A percentile compares a stretch with the other conserved stretches of the same genome.
Evolutionary conservation across 2,888 invertebrate species (phyloP).

Genomic region (Antheraea yamamai): DNA sequence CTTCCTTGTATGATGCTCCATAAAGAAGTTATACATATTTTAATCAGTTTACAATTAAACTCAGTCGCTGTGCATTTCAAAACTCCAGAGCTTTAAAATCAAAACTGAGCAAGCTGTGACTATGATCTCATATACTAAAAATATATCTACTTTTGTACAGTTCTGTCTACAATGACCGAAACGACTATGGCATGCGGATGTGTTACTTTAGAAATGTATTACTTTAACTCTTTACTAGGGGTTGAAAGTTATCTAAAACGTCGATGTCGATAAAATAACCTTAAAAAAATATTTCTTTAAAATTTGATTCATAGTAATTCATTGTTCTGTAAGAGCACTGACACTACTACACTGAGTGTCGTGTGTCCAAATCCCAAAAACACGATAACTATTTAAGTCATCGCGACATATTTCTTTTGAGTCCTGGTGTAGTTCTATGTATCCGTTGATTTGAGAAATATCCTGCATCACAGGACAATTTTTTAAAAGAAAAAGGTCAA

Average conservation of each 20-base stretch:
- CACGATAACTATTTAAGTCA: too few relatives aligned
- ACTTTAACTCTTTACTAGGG: constrained; percentile 50
- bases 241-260: constrained; percentile 24
- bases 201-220: constrained; percentile 77
- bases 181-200: constrained; percentile 76
- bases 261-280: background rate
- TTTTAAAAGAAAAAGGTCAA: too few relatives aligned
- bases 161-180: constrained; percentile 63
- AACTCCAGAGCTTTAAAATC: constrained; percentile 24
- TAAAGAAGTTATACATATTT: background rate
- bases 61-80: background rate
- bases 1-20: too few relatives aligned
- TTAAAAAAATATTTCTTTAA: too few relatives aligned
- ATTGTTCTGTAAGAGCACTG: too few relatives aligned
- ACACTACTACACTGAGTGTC: too few relatives aligned
- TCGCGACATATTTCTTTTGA: too few relatives aligned
- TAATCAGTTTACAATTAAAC: background rate
- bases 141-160: constrained; percentile 77
- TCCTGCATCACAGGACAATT: too few relatives aligned
- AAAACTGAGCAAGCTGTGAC: constrained; percentile 36
- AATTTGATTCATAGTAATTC: too few relatives aligned
- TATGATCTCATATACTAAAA: constrained; percentile 55
- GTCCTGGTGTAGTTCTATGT: too few relatives aligned
- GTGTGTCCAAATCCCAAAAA: too few relatives aligned
- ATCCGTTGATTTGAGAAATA: too few relatives aligned